phyloP scores from a whole-genome alignment of 1,140 invertebrate species.

The Phymorhynchus buccinoides region DNA sequence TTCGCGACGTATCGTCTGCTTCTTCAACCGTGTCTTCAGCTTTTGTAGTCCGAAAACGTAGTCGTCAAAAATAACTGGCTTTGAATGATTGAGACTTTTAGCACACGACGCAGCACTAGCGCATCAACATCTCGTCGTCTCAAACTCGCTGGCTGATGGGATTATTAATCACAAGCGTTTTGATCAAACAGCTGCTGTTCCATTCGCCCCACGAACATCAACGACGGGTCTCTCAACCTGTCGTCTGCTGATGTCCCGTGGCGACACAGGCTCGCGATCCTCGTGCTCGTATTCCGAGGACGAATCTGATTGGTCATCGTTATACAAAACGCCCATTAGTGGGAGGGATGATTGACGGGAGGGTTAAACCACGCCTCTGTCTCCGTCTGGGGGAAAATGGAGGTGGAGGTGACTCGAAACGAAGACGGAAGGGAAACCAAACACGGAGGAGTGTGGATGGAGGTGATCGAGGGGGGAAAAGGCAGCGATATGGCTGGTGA shows the following conservation, averaged over 20 bases:
- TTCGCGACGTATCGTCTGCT: too few relatives aligned
- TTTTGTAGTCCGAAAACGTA: too few relatives aligned
- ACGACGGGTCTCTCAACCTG: not conserved
- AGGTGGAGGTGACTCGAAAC: not conserved
- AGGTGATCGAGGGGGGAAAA: not conserved
- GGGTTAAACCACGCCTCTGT: not conserved
- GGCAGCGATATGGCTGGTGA: not conserved
- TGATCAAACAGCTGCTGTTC: not conserved
- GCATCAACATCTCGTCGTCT: too few relatives aligned
- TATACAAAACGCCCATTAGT: not conserved
- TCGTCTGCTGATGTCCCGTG: not conserved
- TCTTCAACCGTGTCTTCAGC: too few relatives aligned
- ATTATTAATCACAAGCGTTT: not conserved
- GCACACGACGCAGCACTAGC: too few relatives aligned
- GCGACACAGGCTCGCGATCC: not conserved
- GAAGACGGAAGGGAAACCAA: not conserved
- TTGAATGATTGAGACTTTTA: too few relatives aligned
- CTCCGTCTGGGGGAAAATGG: too few relatives aligned
- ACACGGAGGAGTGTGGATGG: not conserved
- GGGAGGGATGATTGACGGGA: constrained; percentile 6
- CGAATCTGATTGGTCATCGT: not conserved
- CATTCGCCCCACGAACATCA: not conserved
- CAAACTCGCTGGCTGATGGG: too few relatives aligned
- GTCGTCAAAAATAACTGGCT: too few relatives aligned
- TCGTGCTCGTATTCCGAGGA: not conserved